Evolutionary conservation across 1,140 invertebrate species (phyloP).

Genomic region (Drosophila sp.): DNA sequence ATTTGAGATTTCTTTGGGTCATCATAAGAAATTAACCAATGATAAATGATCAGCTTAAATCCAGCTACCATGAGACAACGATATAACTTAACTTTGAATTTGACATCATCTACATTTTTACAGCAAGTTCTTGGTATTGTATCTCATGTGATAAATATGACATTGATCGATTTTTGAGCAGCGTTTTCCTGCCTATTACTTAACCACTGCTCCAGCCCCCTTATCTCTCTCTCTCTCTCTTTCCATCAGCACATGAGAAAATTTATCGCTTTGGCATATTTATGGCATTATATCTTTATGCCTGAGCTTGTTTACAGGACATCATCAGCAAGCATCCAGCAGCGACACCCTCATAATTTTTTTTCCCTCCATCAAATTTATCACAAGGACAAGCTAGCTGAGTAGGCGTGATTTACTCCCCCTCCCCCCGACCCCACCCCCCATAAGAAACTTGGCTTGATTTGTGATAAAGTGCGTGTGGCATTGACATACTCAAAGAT

Average conservation of each 20-base stretch:
- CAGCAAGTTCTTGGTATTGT: background rate
- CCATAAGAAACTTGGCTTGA: slow-evolving; percentile 63
- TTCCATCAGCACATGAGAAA: slow-evolving; percentile 37
- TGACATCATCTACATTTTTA: background rate
- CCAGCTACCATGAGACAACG: no score
- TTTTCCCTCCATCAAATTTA: slow-evolving; percentile 75
- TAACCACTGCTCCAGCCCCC: background rate
- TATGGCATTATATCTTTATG: slow-evolving; percentile 74
- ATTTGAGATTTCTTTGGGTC: no score
- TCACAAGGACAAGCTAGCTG: slow-evolving; percentile 46
- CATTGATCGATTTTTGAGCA: slow-evolving; percentile 81
- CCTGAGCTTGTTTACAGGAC: slow-evolving; percentile 67
- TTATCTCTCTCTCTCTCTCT: background rate
- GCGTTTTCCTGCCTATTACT: slow-evolving; percentile 11
- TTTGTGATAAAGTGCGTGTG: slow-evolving; percentile 78
- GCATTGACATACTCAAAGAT: slow-evolving; percentile 51
- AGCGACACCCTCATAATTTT: slow-evolving; percentile 77
- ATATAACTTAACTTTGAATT: no score
- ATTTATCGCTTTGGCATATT: slow-evolving; percentile 78
- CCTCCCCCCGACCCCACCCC: background rate
- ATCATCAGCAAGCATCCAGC: slow-evolving; percentile 58
- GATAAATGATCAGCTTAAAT: no score
- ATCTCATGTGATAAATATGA: slow-evolving; percentile 76
- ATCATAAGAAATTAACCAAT: no score
- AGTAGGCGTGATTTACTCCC: slow-evolving; percentile 63